phyloP scores from a whole-genome alignment of 30 jellyfish, hydroid and myxozoan species.

The Hydra vulgaris region DNA sequence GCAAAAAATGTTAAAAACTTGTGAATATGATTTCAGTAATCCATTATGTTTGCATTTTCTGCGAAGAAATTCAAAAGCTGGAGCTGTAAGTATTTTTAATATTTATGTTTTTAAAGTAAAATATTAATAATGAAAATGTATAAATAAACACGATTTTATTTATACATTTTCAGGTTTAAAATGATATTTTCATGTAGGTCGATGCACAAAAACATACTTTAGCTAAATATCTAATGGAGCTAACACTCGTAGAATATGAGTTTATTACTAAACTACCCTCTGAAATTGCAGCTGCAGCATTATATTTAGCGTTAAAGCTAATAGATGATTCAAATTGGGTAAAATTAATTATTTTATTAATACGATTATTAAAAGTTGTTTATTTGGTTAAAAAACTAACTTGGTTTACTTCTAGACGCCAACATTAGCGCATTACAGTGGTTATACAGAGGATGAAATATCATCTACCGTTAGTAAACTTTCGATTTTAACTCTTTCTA shows the following conservation, averaged over 20 bases:
- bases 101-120: neutral
- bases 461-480: conserved; percentile 32
- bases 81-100: conserved; percentile 36
- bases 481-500: conserved; percentile 5
- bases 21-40: conserved; percentile 60
- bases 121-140: neutral
- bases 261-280: conserved; percentile 55
- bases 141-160: neutral
- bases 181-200: conserved; percentile 46
- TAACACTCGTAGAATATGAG: conserved; percentile 55
- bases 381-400: no score
- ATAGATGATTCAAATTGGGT: conserved; percentile 78
- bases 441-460: conserved; percentile 53
- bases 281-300: conserved; percentile 88
- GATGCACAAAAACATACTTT: conserved; percentile 89
- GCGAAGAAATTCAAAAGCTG: conserved; percentile 78
- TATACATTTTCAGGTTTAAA: no score
- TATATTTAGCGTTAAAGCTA: conserved; percentile 43
- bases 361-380: no score
- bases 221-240: conserved; percentile 92
- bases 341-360: neutral
- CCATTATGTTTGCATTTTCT: conserved; percentile 79
- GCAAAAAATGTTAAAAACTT: conserved; percentile 43
- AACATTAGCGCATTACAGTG: conserved; percentile 60
- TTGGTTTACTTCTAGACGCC: conserved; percentile 39